A percentile compares a stretch with the other conserved stretches of the same genome.
Evolutionary conservation across 2,888 invertebrate species (phyloP).

Genomic region (Pantelozetes paolii): DNA sequence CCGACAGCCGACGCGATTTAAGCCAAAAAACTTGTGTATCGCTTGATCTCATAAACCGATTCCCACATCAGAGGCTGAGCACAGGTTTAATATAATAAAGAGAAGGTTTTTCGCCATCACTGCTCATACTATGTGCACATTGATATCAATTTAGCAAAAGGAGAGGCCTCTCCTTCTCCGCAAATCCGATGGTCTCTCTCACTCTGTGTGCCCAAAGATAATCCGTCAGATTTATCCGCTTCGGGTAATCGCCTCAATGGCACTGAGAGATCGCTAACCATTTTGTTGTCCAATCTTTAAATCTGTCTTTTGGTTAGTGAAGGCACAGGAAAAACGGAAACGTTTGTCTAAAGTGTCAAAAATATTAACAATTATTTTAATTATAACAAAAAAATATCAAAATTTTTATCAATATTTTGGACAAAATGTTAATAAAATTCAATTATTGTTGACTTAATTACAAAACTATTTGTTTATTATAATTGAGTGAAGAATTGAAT

Average conservation of each 20-base stretch:
- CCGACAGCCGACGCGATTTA: not conserved
- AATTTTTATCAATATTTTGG: too few relatives aligned
- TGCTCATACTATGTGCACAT: not conserved
- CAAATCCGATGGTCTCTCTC: not conserved
- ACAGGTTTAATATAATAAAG: not conserved
- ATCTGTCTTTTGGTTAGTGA: too few relatives aligned
- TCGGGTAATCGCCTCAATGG: constrained; percentile 3
- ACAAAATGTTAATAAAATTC: too few relatives aligned
- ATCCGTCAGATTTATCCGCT: constrained; percentile 23
- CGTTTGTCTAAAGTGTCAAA: too few relatives aligned
- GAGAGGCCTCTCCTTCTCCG: not conserved
- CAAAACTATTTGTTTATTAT: too few relatives aligned
- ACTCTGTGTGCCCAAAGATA: not conserved
- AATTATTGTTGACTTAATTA: too few relatives aligned
- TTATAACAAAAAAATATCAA: too few relatives aligned
- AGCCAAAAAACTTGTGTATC: not conserved
- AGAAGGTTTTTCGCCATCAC: not conserved
- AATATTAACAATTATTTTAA: too few relatives aligned
- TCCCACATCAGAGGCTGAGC: not conserved
- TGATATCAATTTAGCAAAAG: not conserved
- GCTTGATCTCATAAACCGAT: constrained; percentile 22
- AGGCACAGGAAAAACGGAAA: too few relatives aligned
- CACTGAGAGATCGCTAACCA: not conserved
- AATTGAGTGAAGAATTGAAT: too few relatives aligned
- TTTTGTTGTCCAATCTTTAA: not conserved